phyloP scores from a whole-genome alignment of 30 jellyfish, hydroid and myxozoan species.

The Turritopsis rubra region DNA sequence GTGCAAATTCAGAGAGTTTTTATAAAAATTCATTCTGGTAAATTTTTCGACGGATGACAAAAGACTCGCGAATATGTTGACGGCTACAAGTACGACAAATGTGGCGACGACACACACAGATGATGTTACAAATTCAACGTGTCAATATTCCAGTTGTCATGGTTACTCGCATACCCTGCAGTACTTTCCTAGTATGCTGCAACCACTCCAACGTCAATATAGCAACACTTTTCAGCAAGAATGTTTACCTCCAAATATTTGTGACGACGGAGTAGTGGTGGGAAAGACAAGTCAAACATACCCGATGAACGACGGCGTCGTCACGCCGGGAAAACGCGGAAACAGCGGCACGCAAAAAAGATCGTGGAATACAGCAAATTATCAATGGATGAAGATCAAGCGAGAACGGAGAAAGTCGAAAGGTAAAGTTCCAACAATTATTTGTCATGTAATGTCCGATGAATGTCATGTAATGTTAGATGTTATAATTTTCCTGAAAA shows the following conservation, averaged over 20 bases:
- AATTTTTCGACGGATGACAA: too few relatives aligned
- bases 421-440: conserved; percentile 36
- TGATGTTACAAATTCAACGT: neutral
- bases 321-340: neutral
- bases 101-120: neutral
- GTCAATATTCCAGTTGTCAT: conserved; percentile 38
- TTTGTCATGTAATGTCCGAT: neutral
- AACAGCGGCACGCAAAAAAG: conserved; percentile 61
- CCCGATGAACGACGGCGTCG: conserved; percentile 10
- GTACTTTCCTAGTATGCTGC: conserved; percentile 65
- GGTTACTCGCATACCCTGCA: conserved; percentile 82
- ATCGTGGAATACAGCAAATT: conserved; percentile 71
- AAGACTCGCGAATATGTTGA: neutral
- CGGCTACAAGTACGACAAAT: neutral
- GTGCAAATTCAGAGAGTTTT: too few relatives aligned
- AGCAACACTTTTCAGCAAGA: neutral
- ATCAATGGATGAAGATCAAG: conserved; percentile 85
- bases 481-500: neutral
- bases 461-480: too few relatives aligned
- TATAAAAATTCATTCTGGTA: too few relatives aligned
- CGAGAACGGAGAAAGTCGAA: conserved; percentile 52
- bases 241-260: neutral
- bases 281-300: neutral
- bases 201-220: conserved; percentile 25
- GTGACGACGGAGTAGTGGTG: too few relatives aligned